Evolutionary conservation across 1,140 invertebrate species (phyloP), one percentile per base, ranked within the genome.

Genomic region (Belonocnema kinseyi): DNA sequence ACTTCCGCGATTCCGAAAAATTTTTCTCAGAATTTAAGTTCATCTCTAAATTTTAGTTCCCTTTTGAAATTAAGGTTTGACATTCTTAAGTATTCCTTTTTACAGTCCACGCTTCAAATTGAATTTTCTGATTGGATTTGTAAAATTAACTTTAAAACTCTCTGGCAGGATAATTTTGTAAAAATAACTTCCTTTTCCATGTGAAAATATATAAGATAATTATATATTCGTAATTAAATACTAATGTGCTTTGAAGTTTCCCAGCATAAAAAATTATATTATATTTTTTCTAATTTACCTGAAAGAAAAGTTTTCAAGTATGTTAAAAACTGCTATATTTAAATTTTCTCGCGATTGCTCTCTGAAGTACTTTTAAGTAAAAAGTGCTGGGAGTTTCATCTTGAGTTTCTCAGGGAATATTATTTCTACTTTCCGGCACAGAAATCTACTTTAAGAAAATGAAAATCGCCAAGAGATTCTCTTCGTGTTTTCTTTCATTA

Each of bases 291-390:
- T 53, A 72, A 72, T 56, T 72, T 46, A 10, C 13, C 46, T 50
- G n/a, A 54, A 70, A 70, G 19, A 3, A 51, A 66, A 75, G 19
- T 75, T 66, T 66, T 66, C n/a, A 66, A 66, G 61, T 40, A 66
- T 46, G 46, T 66, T 66, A 66, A 66, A 40, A 66, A 66, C 26
- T 66, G 61, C 61, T 66, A 66, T 33, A 66, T 66, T 40, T 66
- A 66, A 66, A 66, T 66, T 66, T 21, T 66, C 40, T 66, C 58
- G 40, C 58, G 58, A 66, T 66, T 66, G 61, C 61, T 66, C 61
- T 40, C 61, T 66, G 61, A 66, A 21, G 61, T 66, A 40, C 61
- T 66, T 66, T 40, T 66, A 66, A 40, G 61, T 66, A n/a, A 66
- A 40, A 40, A 66, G 26, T 46, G 16, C 16, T 16, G 61, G 61